Base-by-base conservation (phyloP, 2,113 vertebrate genomes). In the Tetrax tetrax region DNA sequence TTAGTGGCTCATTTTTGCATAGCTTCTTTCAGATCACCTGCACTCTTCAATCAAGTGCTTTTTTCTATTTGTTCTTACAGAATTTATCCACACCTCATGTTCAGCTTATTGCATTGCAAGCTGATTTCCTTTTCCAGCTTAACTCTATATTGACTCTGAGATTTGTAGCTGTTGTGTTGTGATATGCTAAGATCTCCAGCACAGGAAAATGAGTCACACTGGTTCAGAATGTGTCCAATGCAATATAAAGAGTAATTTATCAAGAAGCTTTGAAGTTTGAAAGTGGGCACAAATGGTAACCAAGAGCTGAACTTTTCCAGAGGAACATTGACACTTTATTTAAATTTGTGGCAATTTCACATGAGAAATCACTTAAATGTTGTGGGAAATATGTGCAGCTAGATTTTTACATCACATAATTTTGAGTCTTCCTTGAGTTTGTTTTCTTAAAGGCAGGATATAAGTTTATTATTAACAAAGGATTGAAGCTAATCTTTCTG, bases 191-290 rank as follows among this genome's bases (percentile, higher is more conserved):
- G 38, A 61, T 79, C 63, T 80, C 31, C 59, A 93, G 50, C 22
- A 37, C 17, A 75, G 64, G 68, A 63, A 80, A 77, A 50, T 63
- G 50, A 70, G 47, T 74, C 76, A 74, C 45, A 12, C 7, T 74
- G 22, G 5, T 92, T 86, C 86, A 63, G 71, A 83, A 47, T 51
- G 41, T 83, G 63, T 93, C 83, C 47, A 48, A 33, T 45, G 22
- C 43, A 92, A 86, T 90, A 77, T 19, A 86, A 83, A 76, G 50
- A 65, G 22, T 74, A 83, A 89, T 95, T 90, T 28, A 61, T 95
- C 85, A 90, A 89, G 31, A 56, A 81, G 1, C 68, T 78, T 54
- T 2, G 6, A 54, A 37, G n/a, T 88, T 90, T 83, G 50, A 80
- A 94, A 90, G 50, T 65, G 35, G 41, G 83, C 92, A 63, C 57